These are phyloP conservation scores for Enchytraeus crypticus DNA, from an alignment of 2,888 invertebrate genomes.

Conservation along the genomic window DNA sequence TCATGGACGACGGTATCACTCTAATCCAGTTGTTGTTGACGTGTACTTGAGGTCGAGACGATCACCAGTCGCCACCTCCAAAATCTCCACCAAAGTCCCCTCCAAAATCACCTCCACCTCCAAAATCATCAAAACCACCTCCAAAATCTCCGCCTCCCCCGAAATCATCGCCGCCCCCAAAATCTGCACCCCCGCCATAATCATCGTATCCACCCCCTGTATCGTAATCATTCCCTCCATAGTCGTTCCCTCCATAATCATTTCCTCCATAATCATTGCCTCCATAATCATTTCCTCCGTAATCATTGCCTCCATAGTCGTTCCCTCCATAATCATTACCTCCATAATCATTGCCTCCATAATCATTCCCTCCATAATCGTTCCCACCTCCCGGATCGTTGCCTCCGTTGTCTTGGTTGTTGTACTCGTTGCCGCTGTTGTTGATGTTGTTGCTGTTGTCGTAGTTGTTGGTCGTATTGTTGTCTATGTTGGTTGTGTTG, in stretches of 20 bases:
- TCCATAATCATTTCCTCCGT: neutral
- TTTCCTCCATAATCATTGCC: neutral
- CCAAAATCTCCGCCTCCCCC: neutral
- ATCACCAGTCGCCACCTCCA: neutral
- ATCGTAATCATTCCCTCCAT: slow-evolving; percentile 1
- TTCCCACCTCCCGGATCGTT: neutral
- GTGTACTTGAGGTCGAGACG: too few relatives aligned
- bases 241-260: neutral
- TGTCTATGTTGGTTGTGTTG: neutral
- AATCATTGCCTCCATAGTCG: neutral
- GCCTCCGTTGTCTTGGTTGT: neutral
- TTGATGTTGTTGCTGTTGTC: neutral
- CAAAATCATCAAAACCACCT: neutral
- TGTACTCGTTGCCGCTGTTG: neutral
- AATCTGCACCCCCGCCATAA: neutral
- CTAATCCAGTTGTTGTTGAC: too few relatives aligned
- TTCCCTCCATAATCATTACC: too few relatives aligned
- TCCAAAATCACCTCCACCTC: neutral
- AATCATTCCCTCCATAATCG: neutral
- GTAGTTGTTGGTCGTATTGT: neutral
- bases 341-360: neutral
- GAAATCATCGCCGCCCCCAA: neutral
- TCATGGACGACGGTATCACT: too few relatives aligned
- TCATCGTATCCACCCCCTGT: slow-evolving; percentile 5
- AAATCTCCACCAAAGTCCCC: neutral